Conservation (phyloP, 2,888 invertebrate genomes). For the Chirona hameri region DNA sequence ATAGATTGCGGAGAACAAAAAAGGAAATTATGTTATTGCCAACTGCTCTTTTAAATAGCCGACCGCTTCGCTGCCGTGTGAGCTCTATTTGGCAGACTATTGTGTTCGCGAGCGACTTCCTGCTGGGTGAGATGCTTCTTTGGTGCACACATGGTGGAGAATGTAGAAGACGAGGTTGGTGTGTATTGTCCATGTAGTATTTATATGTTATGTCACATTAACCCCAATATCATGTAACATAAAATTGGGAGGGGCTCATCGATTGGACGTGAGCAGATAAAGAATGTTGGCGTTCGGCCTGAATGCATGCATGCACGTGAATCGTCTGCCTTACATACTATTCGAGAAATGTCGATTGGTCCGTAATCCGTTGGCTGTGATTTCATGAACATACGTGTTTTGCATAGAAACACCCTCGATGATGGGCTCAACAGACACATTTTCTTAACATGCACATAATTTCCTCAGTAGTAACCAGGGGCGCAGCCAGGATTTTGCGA, state of each 20-base stretch:
- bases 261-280: not conserved
- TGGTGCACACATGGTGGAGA: not conserved
- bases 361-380: too few species aligned
- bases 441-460: too few species aligned
- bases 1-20: not conserved
- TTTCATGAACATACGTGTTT: too few species aligned
- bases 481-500: too few species aligned
- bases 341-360: too few species aligned
- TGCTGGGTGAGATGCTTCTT: not conserved
- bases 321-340: too few species aligned
- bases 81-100: not conserved
- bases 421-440: too few species aligned
- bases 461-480: too few species aligned
- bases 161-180: not conserved
- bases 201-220: not conserved
- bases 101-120: not conserved
- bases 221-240: not conserved
- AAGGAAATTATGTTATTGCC: not conserved
- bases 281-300: not conserved
- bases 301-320: too few species aligned
- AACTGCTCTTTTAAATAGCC: not conserved
- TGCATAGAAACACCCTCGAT: too few species aligned
- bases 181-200: too few species aligned
- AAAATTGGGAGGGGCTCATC: not conserved
- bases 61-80: not conserved